phyloP scores from a whole-genome alignment of 2,888 invertebrate genomes.

The Crematogaster levior region DNA sequence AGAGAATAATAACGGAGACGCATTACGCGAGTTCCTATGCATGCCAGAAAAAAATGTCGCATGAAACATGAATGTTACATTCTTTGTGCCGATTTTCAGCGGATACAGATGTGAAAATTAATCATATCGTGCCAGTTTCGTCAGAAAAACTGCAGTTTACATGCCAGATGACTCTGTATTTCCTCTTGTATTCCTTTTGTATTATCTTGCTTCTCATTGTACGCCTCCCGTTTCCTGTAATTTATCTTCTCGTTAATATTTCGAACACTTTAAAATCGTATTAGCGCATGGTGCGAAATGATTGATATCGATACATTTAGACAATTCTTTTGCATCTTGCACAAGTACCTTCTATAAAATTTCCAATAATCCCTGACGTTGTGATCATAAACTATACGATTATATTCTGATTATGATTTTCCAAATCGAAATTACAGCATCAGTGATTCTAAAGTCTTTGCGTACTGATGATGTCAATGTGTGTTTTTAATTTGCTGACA shows the following conservation, averaged over 20 bases:
- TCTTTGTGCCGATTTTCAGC: no score
- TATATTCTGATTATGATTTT: not conserved
- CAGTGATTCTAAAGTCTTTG: conserved; percentile 49
- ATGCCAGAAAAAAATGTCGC: not conserved
- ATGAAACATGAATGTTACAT: not conserved
- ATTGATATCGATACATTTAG: conserved; percentile 69
- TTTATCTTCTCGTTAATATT: not conserved
- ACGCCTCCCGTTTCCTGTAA: not conserved
- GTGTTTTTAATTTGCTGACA: no score
- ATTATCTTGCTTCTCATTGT: not conserved
- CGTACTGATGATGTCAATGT: conserved; percentile 63
- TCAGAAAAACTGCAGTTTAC: no score
- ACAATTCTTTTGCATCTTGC: conserved; percentile 71
- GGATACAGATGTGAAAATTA: no score
- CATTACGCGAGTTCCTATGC: not conserved
- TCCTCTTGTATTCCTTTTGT: not conserved
- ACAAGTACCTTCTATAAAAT: not conserved
- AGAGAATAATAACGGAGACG: not conserved
- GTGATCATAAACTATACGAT: not conserved
- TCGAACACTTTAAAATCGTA: not conserved
- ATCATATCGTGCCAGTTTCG: no score
- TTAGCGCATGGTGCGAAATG: conserved; percentile 60
- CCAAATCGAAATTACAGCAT: conserved; percentile 10
- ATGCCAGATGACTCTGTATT: not conserved
- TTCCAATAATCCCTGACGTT: conserved; percentile 1